Base-by-base conservation (phyloP, 2,113 vertebrate species). In the Lepidothrix coronata region DNA sequence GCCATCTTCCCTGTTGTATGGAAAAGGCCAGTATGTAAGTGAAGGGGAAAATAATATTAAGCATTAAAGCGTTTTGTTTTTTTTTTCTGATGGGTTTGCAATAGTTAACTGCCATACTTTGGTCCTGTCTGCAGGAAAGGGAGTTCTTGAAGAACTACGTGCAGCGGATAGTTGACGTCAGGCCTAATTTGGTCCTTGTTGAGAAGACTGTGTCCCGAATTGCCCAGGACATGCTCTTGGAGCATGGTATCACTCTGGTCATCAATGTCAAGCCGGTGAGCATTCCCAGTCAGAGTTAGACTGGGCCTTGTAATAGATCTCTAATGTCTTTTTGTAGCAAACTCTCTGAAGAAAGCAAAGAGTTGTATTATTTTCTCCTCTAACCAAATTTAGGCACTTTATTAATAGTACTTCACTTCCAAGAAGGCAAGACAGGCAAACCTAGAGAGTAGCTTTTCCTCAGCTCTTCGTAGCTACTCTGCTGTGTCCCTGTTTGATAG, bases 121-220 rank as follows among this genome's bases (percentile, higher is more conserved):
- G 4, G 84, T 86, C 55, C 44, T 97, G 12, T 87, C 44, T 91
- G 76, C 94, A 99, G 99, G 99, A 99, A 94, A 98, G 98, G 76
- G 99, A 99, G 95, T 99, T 99, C 97, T 93, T 99, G 96, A 99
- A 99, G 98, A 99, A 99, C 97, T 99, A 99, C 0, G 99, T 99
- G 19, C 99, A 99, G 94, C 98, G 99, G 24, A 99, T 99, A 76
- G 99, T 98, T 49, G 99, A 99, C 81, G 98, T 99, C 57, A 99
- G 99, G 31, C 99, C 99, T 16, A 99, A 98, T 58, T 97, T 99
- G 97, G 99, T 99, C 88, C 96, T 99, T 55, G 99, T 99, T 94
- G 99, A 99, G 98, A 99, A 99, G 98, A 99, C 99, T 0, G 99
- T 99, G 74, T 99, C 99, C 33, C 98, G 99, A 48, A 99, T 99